A percentile compares a stretch with the other conserved stretches of the same genome.
These are phyloP conservation scores for Halisarca cf. caerulea DNA, from an alignment of 37 sponge, comb jelly and placozoan genomes.

Conservation along the genomic window DNA sequence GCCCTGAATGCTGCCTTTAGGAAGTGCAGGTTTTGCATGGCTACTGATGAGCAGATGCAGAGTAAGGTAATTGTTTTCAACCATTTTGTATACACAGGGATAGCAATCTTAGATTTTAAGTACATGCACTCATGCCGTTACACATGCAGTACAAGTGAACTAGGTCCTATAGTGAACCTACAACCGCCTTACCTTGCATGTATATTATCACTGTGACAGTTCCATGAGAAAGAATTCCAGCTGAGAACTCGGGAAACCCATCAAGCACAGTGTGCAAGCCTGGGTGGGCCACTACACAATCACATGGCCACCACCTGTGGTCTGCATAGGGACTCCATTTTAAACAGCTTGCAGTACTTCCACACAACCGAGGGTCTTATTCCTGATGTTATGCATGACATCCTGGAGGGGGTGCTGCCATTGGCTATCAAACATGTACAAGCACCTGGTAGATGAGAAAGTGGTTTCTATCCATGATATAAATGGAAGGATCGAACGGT, in stretches of 20 bases:
- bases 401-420: constrained; percentile 55
- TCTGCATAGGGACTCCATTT: constrained; percentile 30
- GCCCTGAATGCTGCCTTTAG: constrained; percentile 24
- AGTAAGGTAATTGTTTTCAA: too few relatives aligned
- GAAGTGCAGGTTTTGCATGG: constrained; percentile 28
- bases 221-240: constrained; percentile 26
- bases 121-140: too few relatives aligned
- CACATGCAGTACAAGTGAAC: too few relatives aligned
- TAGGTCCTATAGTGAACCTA: too few relatives aligned
- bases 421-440: constrained; percentile 27
- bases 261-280: constrained; percentile 41
- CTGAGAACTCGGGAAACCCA: constrained; percentile 33
- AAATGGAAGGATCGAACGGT: neutral
- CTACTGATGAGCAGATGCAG: constrained; percentile 21
- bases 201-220: too few relatives aligned
- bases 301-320: constrained; percentile 72
- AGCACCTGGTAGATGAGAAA: neutral
- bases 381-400: constrained; percentile 76
- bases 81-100: too few relatives aligned
- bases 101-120: too few relatives aligned
- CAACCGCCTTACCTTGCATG: too few relatives aligned
- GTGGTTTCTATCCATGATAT: neutral
- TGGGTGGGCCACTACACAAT: constrained; percentile 61
- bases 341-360: constrained; percentile 54
- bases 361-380: constrained; percentile 69